Evolutionary conservation across 1,140 invertebrate genomes (phyloP), one percentile per base, ranked within the genome.

Genomic region (Temnothorax longispinosus): DNA sequence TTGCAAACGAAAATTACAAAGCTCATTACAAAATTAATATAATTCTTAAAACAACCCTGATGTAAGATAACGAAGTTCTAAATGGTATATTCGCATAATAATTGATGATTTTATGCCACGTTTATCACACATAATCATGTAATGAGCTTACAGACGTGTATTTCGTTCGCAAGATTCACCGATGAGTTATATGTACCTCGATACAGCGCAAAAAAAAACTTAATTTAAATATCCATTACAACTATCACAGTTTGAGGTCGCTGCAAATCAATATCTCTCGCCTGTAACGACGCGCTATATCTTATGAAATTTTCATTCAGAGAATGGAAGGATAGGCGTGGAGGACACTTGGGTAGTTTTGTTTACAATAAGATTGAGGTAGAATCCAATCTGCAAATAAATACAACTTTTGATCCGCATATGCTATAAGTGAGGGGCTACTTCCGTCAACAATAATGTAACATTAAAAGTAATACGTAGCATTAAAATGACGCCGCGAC

Each of bases 161-260:
- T 75, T 74, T 75, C 38, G 32, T 74, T 64, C 54, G 75, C 35
- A 84, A 82, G 54, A 65, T 75, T 91, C 75, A 75, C 56, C 72
- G 78, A 92, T 86, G 52, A 69, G 47, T 88, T 72, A 72, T 60
- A 86, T 35, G 60, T 90, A 90, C 87, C 54, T 91, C 93, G 93
- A 93, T 92, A 93, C 89, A 94, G 93, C 87, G 90, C 21, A 35
- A 18, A 93, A 92, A 67, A 64, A 92, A 92, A 93, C 94, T 94
- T 91, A 92, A 93, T 94, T 93, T 93, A 95, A 94, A 94, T 94
- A 95, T 94, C 93, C 94, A 93, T 94, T 95, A 94, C 91, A 95
- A 92, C 94, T 95, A 95, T 95, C 94, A 95, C 94, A 95, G 95
- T 91, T 93, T 95, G 95, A 95, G 93, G 93, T 95, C 94, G 94